Base-by-base conservation (phyloP, 2,113 vertebrate species). In the Rhinoderma darwinii region DNA sequence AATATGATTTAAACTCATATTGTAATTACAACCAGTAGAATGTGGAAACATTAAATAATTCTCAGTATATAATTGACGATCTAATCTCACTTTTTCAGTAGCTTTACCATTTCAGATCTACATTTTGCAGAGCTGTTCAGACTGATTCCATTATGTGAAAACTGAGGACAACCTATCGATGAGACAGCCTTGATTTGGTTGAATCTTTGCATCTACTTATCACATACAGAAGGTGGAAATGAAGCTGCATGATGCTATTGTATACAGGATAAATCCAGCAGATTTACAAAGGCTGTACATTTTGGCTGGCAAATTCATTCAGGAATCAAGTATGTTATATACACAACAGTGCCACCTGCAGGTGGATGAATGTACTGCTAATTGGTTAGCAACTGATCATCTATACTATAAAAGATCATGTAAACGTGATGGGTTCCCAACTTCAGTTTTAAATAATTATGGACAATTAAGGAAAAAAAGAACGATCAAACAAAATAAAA, bases 301-400 rank as follows among this genome's bases (percentile, higher is more conserved):
- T 75, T 27, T n/a, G 3, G 10, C 15, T 44, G 41, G 25, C 1
- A 20, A 51, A 15, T 32, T 32, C 43, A 77, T 50, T 2, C 17
- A 18, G 51, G 15, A 50, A 50, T 30, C 35, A 15, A 30, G 44
- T 15, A 75, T 17, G 44, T 75, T 44, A 5, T 51, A 77, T 77
- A 20, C 51, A 20, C 74, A 77, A 50, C 44, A 50, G 74, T 47
- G 74, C n/a, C 74, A 77, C 44, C 74, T 77, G 11, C 74, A 77
- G 74, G 44, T 30, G 44, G 14, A 77, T 32, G 12, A 0, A 30
- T n/a, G 73, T 75, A 75, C 22, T 43, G 39, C 72, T 74, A 43
- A 43, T 8, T 74, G 25, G 72, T n/a, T 74, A 14, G 25, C 39
- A 41, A 25, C 8, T 70, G 66, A 70, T 37, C 6, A 35, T 35